Conservation (phyloP, 1,140 invertebrate genomes). For the Drosophila quadrilineata region DNA sequence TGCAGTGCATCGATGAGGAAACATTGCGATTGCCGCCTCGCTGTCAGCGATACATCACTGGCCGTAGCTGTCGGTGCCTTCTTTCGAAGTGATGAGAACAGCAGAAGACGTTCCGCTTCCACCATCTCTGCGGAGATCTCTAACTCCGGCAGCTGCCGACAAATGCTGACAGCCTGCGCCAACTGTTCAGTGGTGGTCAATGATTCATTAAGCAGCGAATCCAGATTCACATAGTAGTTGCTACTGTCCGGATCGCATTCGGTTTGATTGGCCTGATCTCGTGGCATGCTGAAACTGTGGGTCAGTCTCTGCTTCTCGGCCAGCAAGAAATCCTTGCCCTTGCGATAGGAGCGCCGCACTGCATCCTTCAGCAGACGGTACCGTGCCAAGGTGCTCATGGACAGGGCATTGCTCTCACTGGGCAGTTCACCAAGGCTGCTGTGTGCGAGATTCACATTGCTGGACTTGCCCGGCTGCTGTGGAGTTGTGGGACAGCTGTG, state of each 20-base stretch:
- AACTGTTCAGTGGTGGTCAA: slow-evolving; percentile 59
- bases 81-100: slow-evolving; percentile 54
- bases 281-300: slow-evolving; percentile 41
- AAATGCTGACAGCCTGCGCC: slow-evolving; percentile 68
- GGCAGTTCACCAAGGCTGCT: slow-evolving; percentile 47
- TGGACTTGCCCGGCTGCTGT: slow-evolving; percentile 34
- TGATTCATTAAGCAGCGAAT: slow-evolving; percentile 55
- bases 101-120: slow-evolving; percentile 68
- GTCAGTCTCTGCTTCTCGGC: slow-evolving; percentile 54
- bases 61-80: not conserved
- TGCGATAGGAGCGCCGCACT: slow-evolving; percentile 68
- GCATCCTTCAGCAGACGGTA: slow-evolving; percentile 65
- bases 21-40: slow-evolving; percentile 18
- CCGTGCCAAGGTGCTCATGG: slow-evolving; percentile 53
- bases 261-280: slow-evolving; percentile 52
- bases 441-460: slow-evolving; percentile 2
- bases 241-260: slow-evolving; percentile 52
- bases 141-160: slow-evolving; percentile 68
- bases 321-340: slow-evolving; percentile 61
- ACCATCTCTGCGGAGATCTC: slow-evolving; percentile 76
- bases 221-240: slow-evolving; percentile 55
- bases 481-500: slow-evolving; percentile 67
- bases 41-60: not conserved
- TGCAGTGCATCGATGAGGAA: slow-evolving; percentile 61
- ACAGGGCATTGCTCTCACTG: slow-evolving; percentile 50